Base-by-base conservation (phyloP, 2,113 vertebrate genomes). In the Suncus etruscus region DNA sequence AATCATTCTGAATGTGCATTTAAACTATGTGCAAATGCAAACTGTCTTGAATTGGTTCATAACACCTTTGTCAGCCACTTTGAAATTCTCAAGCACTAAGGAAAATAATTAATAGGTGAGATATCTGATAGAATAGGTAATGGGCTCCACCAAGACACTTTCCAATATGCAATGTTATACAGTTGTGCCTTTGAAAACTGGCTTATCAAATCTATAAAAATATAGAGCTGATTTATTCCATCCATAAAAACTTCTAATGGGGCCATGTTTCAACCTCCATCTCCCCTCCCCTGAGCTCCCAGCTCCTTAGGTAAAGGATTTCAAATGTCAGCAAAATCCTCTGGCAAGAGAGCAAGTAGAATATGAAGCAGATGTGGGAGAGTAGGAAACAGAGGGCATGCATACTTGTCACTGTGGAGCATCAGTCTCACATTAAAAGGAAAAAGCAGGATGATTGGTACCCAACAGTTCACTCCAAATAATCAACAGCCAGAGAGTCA, bases 61-160 rank as follows among this genome's bases (percentile, higher is more conserved):
- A 93, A 86, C 82, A 81, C 93, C 74, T 95, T 94, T 96, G 92
- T 94, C 91, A 96, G 89, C n/a, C 89, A 92, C 93, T 92, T 95
- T 87, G 31, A 70, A 78, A 89, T 83, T 63, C 32, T 94, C 89
- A 89, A 81, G 29, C 20, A 8, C 66, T n/a, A 48, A 25, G 25
- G 45, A 24, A 92, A 89, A 96, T 87, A 93, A 87, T 94, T 87
- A 93, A 83, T 80, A 93, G 86, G 66, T 11, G 29, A 93, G 39
- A 27, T 77, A 8, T 47, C 84, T 63, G 31, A 80, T 29, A 47
- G 70, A 89, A 58, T 63, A 90, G 48, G 50, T 78, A 79, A 95
- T 24, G 18, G 65, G 65, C 12, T 79, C 48, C 39, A 50, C 48
- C 39, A 81, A 94, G 91, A 80, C 70, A 70, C 83, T 93, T 94